Percentiles rank a stretch among this genome's conserved stretches.
phyloP scores from a whole-genome alignment of 2,113 vertebrate species.

The Sinocyclocheilus rhinocerous region DNA sequence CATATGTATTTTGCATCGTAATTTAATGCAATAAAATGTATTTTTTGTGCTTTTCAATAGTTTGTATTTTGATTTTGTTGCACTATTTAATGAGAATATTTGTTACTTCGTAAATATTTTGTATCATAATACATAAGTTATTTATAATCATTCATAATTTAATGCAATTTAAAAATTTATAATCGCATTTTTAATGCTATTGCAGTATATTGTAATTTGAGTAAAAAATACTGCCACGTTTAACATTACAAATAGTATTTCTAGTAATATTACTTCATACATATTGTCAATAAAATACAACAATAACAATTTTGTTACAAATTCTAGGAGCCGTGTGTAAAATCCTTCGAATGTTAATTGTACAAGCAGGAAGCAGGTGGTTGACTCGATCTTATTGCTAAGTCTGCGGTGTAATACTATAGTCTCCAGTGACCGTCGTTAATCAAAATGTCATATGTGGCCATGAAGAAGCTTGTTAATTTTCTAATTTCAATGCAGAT shows the following conservation, averaged over 20 bases:
- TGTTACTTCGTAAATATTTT: too few relatives aligned
- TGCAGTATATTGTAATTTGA: too few relatives aligned
- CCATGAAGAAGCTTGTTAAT: conserved; percentile 62
- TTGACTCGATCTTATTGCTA: background rate
- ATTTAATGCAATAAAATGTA: background rate
- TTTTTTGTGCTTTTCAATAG: background rate
- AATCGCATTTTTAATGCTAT: too few relatives aligned
- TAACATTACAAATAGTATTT: conserved; percentile 6
- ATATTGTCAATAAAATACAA: background rate
- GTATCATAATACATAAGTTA: background rate
- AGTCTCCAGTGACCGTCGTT: conserved; percentile 69
- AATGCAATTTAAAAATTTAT: too few relatives aligned
- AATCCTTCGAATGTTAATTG: background rate
- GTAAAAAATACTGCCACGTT: background rate
- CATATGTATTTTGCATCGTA: background rate
- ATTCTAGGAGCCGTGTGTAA: background rate
- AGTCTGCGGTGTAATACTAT: conserved; percentile 14
- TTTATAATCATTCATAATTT: background rate
- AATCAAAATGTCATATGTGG: conserved; percentile 72
- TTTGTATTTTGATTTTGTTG: background rate
- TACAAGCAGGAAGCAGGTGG: conserved; percentile 48
- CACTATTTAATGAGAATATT: too few relatives aligned
- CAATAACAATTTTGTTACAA: background rate
- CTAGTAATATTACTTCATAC: conserved; percentile 10
- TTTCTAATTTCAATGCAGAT: conserved; percentile 71